Base-by-base conservation (phyloP, 2,113 vertebrate genomes). In the Myotis lucifugus region DNA sequence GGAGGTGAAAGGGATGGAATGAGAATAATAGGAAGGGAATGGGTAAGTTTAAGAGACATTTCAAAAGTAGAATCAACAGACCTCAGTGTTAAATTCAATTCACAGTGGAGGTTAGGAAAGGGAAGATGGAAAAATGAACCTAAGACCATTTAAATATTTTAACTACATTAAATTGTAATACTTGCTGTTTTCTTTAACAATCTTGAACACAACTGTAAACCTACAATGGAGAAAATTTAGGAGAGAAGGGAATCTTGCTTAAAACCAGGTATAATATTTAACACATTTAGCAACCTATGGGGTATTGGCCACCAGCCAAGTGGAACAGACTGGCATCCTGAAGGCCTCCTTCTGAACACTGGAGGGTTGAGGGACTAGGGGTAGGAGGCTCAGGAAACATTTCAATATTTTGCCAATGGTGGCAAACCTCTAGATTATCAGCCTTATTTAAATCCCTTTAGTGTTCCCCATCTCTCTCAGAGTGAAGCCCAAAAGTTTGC, bases 41-140 rank as follows among this genome's bases (percentile, higher is more conserved):
- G 11, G 46, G 46, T 66, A 70, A 9, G 8, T 76, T 37, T 77
- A 61, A 86, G n/a, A 90, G 27, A 67, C 61, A 67, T 72, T 89
- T 88, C 54, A 56, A 61, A 93, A 70, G 52, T 61, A 90, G 86
- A 92, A 81, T 69, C 73, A 54, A 74, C 12, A 42, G 40, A 91
- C 10, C 19, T 66, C 18, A 1, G 29, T 42, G 15, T 88, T 96
- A 37, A 64, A 85, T 61, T 90, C 67, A 91, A 77, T 77, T 89
- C 56, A 73, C 23, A 72, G n/a, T 67, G 8, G 8, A 18, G 0
- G 3, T 79, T 74, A 93, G 29, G 10, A 37, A 88, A 74, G 6
- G 14, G 19, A 70, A 91, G 23, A 48, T 85, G 12, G 12, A 70
- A 83, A 84, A 54, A 76, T 82, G n/a, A 6, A 32, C 56, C 15